Conservation (phyloP, 1,140 invertebrate species). For the Solenopsis invicta region DNA sequence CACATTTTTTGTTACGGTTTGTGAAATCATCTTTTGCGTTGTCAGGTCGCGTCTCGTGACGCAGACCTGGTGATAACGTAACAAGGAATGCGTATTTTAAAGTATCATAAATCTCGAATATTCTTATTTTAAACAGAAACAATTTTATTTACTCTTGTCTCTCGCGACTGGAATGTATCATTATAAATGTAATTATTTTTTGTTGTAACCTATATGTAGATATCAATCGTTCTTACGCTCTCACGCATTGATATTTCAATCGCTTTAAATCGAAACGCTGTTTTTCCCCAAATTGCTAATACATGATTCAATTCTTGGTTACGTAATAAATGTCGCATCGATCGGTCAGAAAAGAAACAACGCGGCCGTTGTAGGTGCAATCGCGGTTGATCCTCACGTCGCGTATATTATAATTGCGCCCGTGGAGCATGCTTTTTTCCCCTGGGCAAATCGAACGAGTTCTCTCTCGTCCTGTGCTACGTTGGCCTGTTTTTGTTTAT, state of each 20-base stretch:
- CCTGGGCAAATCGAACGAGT: not conserved
- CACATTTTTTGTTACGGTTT: slow-evolving; percentile 46
- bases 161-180: not conserved
- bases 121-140: not conserved
- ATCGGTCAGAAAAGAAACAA: not conserved
- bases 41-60: slow-evolving; percentile 11
- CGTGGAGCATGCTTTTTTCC: not conserved
- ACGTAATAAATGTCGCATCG: not conserved
- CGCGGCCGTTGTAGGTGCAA: not conserved
- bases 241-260: not conserved
- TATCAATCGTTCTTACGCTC: too few relatives aligned
- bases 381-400: not conserved
- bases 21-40: slow-evolving; percentile 36
- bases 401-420: slow-evolving; percentile 43
- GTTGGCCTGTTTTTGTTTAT: slow-evolving; percentile 46
- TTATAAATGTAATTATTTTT: not conserved
- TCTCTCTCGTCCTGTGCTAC: not conserved
- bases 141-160: not conserved
- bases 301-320: not conserved
- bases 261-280: not conserved
- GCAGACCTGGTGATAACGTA: not conserved
- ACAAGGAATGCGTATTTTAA: not conserved
- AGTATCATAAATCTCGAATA: not conserved
- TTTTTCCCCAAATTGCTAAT: not conserved
- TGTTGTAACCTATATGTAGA: not conserved